These are phyloP conservation scores for Diplazon laetatorius DNA, from an alignment of 2,888 invertebrate species.

Conservation along the genomic window DNA sequence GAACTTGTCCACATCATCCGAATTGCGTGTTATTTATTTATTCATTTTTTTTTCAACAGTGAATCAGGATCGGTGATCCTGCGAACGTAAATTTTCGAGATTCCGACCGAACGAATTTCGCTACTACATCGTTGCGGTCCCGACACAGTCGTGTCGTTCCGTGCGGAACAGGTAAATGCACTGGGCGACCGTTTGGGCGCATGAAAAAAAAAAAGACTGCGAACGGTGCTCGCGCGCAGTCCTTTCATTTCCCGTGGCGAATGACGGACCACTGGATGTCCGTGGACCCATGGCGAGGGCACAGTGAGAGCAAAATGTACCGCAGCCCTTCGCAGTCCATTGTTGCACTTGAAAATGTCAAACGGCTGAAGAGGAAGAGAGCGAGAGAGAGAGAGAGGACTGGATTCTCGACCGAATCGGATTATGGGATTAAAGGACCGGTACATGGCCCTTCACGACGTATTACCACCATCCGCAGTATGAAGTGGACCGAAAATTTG, in stretches of 20 bases:
- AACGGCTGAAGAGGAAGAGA: slow-evolving; percentile 63
- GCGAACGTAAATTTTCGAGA: slow-evolving; percentile 49
- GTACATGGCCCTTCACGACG: slow-evolving; percentile 50
- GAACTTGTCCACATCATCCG: too few relatives aligned
- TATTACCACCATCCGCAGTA: slow-evolving; percentile 62
- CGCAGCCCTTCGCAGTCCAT: slow-evolving; percentile 74
- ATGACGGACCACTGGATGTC: slow-evolving; percentile 58
- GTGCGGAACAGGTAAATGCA: slow-evolving; percentile 68
- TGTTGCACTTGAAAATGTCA: slow-evolving; percentile 80
- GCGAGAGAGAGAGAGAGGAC: slow-evolving; percentile 31
- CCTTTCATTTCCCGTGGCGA: slow-evolving; percentile 67
- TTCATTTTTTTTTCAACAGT: too few relatives aligned
- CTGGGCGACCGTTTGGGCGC: slow-evolving; percentile 31
- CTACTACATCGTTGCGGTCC: slow-evolving; percentile 74
- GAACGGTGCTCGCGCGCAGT: slow-evolving; percentile 41
- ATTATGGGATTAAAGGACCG: slow-evolving; percentile 77
- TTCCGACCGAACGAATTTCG: slow-evolving; percentile 75
- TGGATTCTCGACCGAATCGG: slow-evolving; percentile 76
- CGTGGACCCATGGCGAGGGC: slow-evolving; percentile 20
- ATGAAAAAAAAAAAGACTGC: slow-evolving; percentile 64
- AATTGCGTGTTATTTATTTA: slow-evolving; percentile 61
- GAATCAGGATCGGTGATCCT: slow-evolving; percentile 56
- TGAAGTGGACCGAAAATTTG: slow-evolving; percentile 74
- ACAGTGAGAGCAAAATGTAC: slow-evolving; percentile 57
- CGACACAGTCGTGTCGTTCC: slow-evolving; percentile 64